Evolutionary conservation across 2,113 vertebrate species (phyloP).

Genomic region (Equus quagga): DNA sequence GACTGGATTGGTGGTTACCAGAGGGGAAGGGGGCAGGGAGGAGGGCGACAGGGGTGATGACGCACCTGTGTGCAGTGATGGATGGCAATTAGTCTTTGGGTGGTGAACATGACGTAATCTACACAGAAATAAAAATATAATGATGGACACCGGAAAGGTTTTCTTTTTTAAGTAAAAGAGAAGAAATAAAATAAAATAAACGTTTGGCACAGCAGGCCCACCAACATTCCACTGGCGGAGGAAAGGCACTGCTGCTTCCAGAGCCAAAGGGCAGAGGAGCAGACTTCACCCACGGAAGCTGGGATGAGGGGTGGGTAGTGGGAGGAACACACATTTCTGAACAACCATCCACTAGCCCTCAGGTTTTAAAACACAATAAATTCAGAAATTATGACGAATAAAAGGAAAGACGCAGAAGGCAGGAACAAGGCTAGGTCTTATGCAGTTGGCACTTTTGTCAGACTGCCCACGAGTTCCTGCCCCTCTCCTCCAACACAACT

Average conservation of each 20-base stretch:
- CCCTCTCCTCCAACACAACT: neutral
- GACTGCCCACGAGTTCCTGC: no score
- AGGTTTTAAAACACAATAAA: neutral
- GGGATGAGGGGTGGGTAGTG: rapidly evolving
- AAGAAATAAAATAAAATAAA: neutral
- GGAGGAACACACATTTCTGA: neutral
- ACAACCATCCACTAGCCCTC: neutral
- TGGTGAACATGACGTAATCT: no score
- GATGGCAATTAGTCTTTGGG: no score
- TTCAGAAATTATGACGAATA: neutral
- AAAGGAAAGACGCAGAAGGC: neutral
- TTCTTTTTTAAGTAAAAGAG: no score
- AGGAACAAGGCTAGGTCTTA: neutral
- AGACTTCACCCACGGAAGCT: neutral
- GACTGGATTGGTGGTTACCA: no score
- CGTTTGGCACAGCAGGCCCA: neutral
- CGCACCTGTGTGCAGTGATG: no score
- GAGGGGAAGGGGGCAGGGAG: no score
- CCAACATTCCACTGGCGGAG: neutral
- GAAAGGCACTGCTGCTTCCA: neutral
- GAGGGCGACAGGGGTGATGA: no score
- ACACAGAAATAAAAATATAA: no score
- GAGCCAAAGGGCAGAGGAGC: neutral
- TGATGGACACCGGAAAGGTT: no score
- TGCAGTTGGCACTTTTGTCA: neutral